Percentiles rank a stretch among this genome's conserved stretches.
phyloP scores from a whole-genome alignment of 2,113 vertebrate genomes.

The Cyphomyrus discorhynchus region DNA sequence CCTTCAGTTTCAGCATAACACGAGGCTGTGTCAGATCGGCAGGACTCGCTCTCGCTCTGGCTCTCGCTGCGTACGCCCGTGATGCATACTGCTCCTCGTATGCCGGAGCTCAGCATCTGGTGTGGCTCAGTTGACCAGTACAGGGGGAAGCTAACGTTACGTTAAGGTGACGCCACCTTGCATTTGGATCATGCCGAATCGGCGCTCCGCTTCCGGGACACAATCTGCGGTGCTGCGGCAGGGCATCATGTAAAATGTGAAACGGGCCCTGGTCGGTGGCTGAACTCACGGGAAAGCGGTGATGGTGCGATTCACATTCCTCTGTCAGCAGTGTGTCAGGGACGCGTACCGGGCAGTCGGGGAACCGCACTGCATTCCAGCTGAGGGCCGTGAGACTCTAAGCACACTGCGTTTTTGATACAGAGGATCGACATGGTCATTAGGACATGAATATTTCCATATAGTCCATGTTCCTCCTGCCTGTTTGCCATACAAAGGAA shows the following conservation, averaged over 20 bases:
- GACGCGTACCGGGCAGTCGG: slow-evolving; percentile 11
- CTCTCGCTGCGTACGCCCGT: neutral
- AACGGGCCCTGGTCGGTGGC: slow-evolving; percentile 12
- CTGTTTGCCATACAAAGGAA: neutral
- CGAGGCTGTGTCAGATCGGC: neutral
- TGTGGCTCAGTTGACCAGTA: neutral
- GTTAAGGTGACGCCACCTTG: neutral
- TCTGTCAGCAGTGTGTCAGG: slow-evolving; percentile 5
- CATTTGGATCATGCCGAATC: neutral
- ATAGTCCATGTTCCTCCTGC: slow-evolving; percentile 1
- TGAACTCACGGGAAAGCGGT: neutral
- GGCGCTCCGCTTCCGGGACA: neutral
- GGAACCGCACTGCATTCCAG: neutral
- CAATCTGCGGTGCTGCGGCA: neutral
- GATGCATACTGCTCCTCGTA: neutral
- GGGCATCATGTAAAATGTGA: neutral
- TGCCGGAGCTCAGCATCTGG: neutral
- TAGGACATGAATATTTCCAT: slow-evolving; percentile 20
- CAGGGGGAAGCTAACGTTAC: neutral
- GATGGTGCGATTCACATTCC: slow-evolving; percentile 23
- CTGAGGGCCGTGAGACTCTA: slow-evolving; percentile 15
- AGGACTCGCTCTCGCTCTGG: neutral
- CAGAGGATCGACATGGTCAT: slow-evolving; percentile 19
- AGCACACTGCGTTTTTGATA: slow-evolving; percentile 13
- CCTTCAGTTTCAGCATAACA: neutral